Conservation (phyloP, 1,140 invertebrate species). For the Muscidifurax raptorellus region DNA sequence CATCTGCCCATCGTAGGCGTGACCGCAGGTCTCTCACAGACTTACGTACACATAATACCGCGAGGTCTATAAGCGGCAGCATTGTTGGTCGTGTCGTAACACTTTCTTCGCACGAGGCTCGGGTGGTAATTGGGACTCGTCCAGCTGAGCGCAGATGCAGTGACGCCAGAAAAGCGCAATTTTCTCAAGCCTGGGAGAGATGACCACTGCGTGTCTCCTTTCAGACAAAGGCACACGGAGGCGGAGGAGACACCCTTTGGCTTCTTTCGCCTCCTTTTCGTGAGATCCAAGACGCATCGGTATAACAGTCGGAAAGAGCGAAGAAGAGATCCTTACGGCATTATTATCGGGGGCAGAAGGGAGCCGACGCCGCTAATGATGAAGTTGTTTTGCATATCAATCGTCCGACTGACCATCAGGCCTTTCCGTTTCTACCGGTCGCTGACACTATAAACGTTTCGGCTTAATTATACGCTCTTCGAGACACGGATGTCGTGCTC, state of each 20-base stretch:
- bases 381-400: conserved; percentile 65
- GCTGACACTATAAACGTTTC: neutral
- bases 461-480: conserved; percentile 25
- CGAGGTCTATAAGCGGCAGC: neutral
- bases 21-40: neutral
- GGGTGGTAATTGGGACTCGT: conserved; percentile 26
- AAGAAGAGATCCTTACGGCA: neutral
- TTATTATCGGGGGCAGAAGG: conserved; percentile 31
- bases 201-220: conserved; percentile 50
- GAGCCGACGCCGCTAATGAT: conserved; percentile 57
- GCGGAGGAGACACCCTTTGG: conserved; percentile 55
- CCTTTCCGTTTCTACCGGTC: neutral
- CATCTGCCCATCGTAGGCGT: conserved; percentile 1
- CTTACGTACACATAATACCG: neutral
- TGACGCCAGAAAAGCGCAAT: conserved; percentile 57
- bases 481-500: conserved; percentile 31
- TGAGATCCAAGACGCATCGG: neutral
- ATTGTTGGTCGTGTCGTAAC: neutral
- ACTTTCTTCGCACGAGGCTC: conserved; percentile 12
- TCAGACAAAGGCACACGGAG: neutral
- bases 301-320: neutral
- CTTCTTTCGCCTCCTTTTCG: conserved; percentile 19
- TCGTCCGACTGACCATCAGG: conserved; percentile 47
- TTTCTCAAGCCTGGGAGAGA: conserved; percentile 49
- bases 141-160: neutral